These are phyloP conservation scores for Rafetus swinhoei DNA, from an alignment of 2,113 vertebrate species.

Conservation along the genomic window DNA sequence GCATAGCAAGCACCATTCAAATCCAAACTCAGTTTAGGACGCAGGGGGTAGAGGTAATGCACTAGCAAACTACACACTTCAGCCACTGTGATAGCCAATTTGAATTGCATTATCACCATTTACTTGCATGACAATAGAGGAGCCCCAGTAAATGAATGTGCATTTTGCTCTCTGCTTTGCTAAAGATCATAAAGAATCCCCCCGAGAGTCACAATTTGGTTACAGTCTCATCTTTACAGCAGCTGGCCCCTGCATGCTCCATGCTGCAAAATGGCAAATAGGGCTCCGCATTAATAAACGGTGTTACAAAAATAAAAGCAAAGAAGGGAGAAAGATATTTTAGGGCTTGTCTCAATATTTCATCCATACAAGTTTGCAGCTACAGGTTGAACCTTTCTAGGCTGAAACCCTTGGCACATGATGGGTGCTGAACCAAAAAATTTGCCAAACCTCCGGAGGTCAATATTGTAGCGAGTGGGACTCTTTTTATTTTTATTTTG, in stretches of 20 bases:
- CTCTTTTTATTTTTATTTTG: too few species aligned
- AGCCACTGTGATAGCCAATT: neutral
- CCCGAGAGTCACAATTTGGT: neutral
- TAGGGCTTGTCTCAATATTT: neutral
- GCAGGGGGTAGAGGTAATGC: neutral
- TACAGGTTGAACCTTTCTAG: neutral
- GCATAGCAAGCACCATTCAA: neutral
- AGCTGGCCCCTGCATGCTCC: neutral
- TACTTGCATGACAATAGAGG: neutral
- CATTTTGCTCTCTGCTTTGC: neutral
- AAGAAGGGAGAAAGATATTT: neutral
- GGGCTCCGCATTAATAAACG: neutral
- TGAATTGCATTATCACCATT: constrained; percentile 16
- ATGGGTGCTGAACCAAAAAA: neutral
- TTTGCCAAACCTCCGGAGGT: neutral
- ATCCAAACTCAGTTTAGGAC: neutral
- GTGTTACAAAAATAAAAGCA: neutral
- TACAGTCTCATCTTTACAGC: neutral
- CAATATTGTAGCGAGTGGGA: too few species aligned
- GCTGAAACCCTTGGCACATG: too few species aligned
- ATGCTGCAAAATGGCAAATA: neutral
- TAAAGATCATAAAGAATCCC: neutral
- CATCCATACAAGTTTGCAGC: too few species aligned
- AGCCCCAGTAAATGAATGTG: neutral
- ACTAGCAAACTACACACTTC: neutral